Percentiles rank a stretch among this genome's conserved stretches.
Evolutionary conservation across 2,797 vertebrate species (phyloP).

Genomic region (Bovichtus diacanthus): DNA sequence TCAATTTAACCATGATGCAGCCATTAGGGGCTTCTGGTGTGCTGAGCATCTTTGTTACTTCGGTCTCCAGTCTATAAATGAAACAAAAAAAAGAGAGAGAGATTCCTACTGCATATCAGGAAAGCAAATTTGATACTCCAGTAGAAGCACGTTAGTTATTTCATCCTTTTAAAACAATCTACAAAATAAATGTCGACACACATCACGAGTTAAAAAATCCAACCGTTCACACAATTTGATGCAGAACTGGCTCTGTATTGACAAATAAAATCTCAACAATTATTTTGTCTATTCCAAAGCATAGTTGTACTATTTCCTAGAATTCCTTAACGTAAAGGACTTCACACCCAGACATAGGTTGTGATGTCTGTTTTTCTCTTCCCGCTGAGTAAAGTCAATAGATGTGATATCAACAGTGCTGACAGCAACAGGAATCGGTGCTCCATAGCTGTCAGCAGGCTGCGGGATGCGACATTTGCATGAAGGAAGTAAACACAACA

Average conservation of each 20-base stretch:
- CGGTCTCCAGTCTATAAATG: slow-evolving; percentile 53
- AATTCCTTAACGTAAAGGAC: neutral
- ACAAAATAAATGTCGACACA: slow-evolving; percentile 5
- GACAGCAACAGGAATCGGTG: slow-evolving; percentile 75
- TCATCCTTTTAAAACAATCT: neutral
- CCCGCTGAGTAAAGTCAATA: slow-evolving; percentile 63
- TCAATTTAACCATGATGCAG: slow-evolving; percentile 96
- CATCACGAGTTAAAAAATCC: neutral
- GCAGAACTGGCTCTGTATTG: neutral
- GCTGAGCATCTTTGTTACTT: slow-evolving; percentile 75
- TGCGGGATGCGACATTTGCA: slow-evolving; percentile 72
- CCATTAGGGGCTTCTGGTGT: slow-evolving; percentile 87
- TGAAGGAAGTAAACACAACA: slow-evolving; percentile 75
- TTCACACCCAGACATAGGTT: slow-evolving; percentile 13
- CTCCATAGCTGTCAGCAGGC: slow-evolving; percentile 59
- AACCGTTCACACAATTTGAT: neutral
- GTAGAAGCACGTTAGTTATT: slow-evolving; percentile 6
- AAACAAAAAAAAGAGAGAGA: slow-evolving; percentile 43
- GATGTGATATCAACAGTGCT: slow-evolving; percentile 67
- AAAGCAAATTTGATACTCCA: slow-evolving; percentile 40
- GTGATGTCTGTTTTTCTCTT: slow-evolving; percentile 49
- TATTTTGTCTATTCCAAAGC: neutral
- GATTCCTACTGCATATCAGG: slow-evolving; percentile 45
- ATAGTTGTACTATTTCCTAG: neutral
- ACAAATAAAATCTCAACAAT: neutral